Base-by-base conservation (phyloP, 64 coral and sea anemone species). In the Stichodactyla mertensii region DNA sequence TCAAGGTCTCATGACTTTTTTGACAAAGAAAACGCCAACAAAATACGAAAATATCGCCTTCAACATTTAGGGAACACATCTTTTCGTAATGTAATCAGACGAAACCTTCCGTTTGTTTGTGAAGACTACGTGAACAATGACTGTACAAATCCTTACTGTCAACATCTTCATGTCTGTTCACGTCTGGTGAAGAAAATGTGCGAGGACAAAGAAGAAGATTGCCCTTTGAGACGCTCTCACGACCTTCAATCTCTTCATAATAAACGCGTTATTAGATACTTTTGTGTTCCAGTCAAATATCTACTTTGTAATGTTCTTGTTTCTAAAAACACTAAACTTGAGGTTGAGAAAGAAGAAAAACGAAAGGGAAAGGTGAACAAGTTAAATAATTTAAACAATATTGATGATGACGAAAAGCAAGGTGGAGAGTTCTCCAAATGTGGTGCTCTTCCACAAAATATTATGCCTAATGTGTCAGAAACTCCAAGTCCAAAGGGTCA, bases 51-150 rank as follows among this genome's bases (percentile, higher is more conserved):
- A 18, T 61, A 85, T 1, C 57, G 61, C 6, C 15, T 91, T 16
- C 85, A 82, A 7, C 61, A 83, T 57, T 11, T 56, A 19, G 19
- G 57, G 19, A 87, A 87, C 23, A n/a, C 16, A 2, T 36, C 53
- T 20, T 10, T 83, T 52, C 69, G 54, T 51, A 87, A 87, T 20
- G 45, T 91, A 14, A 36, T 91, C 31, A n/a, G 16, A 6, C 56
- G 61, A 79, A 91, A 83, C 51, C 77, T 91, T 10, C 89, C 89
- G 19, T 86, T 82, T 52, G 77, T 91, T n/a, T 91, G 89, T 83
- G 20, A 91, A 79, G 54, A 71, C n/a, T 91, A 91, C 45, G 52
- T 74, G 1, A 55, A 81, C 7, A 7, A 23, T 6, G 12, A 79
- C 62, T 90, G 89, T 64, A 62, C n/a, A 16, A 64, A 64, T 36